Evolutionary conservation across 2,797 vertebrate genomes (phyloP).

Genomic region (Centropyge bicolor): DNA sequence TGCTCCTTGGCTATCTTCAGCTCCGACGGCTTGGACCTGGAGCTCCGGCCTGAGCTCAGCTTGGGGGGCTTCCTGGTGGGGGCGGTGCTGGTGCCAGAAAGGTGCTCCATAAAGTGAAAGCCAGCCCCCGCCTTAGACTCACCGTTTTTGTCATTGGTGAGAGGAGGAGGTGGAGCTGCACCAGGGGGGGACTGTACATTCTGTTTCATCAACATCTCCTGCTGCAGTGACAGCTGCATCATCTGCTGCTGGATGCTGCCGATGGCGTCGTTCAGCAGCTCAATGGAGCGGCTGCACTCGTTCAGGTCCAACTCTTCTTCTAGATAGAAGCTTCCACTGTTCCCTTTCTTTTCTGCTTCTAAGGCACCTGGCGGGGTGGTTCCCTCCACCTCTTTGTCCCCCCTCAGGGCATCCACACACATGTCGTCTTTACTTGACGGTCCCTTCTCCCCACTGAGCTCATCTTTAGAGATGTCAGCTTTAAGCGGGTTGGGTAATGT

Average conservation of each 20-base stretch:
- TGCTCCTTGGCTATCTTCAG: conserved; percentile 91
- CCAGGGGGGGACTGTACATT: conserved; percentile 87
- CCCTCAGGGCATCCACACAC: conserved; percentile 77
- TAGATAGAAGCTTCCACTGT: conserved; percentile 83
- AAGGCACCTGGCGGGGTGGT: conserved; percentile 76
- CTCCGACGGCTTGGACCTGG: conserved; percentile 89
- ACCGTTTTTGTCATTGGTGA: conserved; percentile 76
- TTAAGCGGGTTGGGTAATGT: conserved; percentile 85
- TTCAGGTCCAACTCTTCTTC: conserved; percentile 92
- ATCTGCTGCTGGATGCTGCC: conserved; percentile 93
- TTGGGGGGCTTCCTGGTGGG: conserved; percentile 89
- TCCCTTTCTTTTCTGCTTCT: conserved; percentile 81
- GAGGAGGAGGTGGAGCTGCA: conserved; percentile 48
- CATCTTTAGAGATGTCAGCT: conserved; percentile 82
- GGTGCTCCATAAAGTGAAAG: conserved; percentile 90
- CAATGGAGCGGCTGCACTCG: conserved; percentile 95
- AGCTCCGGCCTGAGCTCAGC: conserved; percentile 86
- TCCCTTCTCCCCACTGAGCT: conserved; percentile 79
- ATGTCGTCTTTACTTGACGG: conserved; percentile 86
- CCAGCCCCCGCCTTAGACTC: conserved; percentile 87
- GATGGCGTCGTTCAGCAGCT: conserved; percentile 94
- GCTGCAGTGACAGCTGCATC: conserved; percentile 90
- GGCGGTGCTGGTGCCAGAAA: conserved; percentile 77
- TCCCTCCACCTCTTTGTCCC: conserved; percentile 66
- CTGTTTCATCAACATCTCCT: conserved; percentile 94